Percentiles rank a stretch among this genome's conserved stretches.
phyloP scores from a whole-genome alignment of 1,140 invertebrate genomes.

The Pogonomyrmex californicus region DNA sequence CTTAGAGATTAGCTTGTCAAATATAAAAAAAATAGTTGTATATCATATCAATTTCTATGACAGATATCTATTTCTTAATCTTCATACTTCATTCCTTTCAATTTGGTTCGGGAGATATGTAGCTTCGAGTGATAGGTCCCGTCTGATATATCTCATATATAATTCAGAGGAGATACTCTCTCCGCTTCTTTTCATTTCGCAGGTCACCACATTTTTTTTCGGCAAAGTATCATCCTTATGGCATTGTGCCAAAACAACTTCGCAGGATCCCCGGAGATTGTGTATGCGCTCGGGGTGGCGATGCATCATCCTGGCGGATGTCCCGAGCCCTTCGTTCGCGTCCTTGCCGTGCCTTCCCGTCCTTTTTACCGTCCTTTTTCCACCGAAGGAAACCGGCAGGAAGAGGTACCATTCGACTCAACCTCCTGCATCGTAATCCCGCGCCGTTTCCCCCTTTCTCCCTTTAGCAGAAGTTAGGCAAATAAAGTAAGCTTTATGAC shows the following conservation, averaged over 20 bases:
- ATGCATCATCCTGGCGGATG: conserved; percentile 61
- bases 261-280: conserved; percentile 41
- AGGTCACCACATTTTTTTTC: conserved; percentile 49
- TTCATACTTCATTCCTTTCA: neutral
- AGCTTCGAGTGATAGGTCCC: neutral
- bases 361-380: conserved; percentile 44
- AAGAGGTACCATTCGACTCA: conserved; percentile 61
- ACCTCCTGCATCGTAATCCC: conserved; percentile 7
- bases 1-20: neutral
- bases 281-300: conserved; percentile 46
- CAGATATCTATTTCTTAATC: neutral
- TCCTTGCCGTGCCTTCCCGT: conserved; percentile 25
- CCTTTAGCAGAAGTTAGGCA: conserved; percentile 66
- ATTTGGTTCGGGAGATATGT: neutral
- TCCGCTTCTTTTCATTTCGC: conserved; percentile 20
- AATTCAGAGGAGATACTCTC: conserved; percentile 10
- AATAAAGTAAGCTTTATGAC: conserved; percentile 69
- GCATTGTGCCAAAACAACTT: conserved; percentile 42
- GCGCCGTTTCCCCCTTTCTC: conserved; percentile 18
- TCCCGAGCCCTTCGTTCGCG: conserved; percentile 55
- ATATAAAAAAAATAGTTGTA: neutral
- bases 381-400: conserved; percentile 47
- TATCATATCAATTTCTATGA: too few species aligned
- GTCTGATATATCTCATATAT: conserved; percentile 10
- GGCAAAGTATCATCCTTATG: conserved; percentile 42